A percentile compares a stretch with the other conserved stretches of the same genome.
phyloP scores from a whole-genome alignment of 2,113 vertebrate genomes.

The Gallinago paraguaiae region DNA sequence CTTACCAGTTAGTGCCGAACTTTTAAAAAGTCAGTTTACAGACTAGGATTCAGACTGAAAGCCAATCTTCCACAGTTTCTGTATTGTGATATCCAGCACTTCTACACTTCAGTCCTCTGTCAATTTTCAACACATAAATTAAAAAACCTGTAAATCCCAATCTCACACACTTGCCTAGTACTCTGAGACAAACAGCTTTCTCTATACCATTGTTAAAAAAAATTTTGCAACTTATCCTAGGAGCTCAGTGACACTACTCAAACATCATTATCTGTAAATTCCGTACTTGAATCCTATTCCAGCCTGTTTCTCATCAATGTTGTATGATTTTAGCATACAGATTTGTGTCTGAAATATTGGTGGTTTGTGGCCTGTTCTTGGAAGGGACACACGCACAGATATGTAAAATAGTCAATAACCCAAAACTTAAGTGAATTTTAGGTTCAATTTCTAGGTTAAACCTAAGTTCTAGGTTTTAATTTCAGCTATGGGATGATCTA shows the following conservation, averaged over 20 bases:
- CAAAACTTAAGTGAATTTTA: not conserved
- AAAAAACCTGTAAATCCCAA: not conserved
- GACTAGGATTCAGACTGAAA: not conserved
- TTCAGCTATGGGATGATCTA: not conserved
- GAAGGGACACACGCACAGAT: not conserved
- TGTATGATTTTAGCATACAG: not conserved
- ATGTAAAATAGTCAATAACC: not conserved
- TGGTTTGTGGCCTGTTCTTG: not conserved
- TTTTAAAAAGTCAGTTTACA: not conserved
- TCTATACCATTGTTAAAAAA: not conserved
- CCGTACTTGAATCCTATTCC: not conserved
- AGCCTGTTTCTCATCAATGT: not conserved
- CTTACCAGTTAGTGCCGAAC: not conserved
- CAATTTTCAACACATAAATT: not conserved
- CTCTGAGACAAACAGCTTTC: not conserved
- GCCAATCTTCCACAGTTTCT: not conserved
- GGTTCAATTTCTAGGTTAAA: not conserved
- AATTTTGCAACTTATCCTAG: not conserved
- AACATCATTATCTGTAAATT: not conserved
- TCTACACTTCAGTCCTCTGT: not conserved
- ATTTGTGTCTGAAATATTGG: not conserved
- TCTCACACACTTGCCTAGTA: not conserved
- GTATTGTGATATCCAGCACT: not conserved
- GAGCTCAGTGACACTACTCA: not conserved
- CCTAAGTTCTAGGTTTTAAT: not conserved